Evolutionary conservation across 2,113 vertebrate genomes (phyloP).

Genomic region (Corythornis vintsioides): DNA sequence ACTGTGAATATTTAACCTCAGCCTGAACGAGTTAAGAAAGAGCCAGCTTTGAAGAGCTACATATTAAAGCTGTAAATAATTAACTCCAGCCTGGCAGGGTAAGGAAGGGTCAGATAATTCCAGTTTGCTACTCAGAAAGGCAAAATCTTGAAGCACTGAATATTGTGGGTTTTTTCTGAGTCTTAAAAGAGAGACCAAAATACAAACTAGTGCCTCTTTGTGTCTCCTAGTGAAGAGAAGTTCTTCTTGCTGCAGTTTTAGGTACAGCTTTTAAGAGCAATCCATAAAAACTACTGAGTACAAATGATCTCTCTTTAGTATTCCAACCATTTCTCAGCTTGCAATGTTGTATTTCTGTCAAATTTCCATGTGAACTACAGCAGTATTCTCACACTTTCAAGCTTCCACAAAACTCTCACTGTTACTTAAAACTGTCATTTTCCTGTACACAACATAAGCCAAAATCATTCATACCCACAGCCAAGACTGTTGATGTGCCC

Average conservation of each 20-base stretch:
- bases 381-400: not conserved
- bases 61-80: slow-evolving; percentile 7
- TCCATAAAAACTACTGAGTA: not conserved
- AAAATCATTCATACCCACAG: not conserved
- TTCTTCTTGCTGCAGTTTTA: not conserved
- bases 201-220: not conserved
- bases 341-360: not conserved
- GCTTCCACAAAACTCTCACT: not conserved
- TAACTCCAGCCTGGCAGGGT: not conserved
- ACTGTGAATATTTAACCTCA: slow-evolving; percentile 24
- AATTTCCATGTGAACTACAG: not conserved
- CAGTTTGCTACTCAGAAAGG: not conserved
- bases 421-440: not conserved
- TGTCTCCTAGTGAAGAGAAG: not conserved
- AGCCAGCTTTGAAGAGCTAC: not conserved
- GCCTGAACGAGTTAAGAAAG: not conserved
- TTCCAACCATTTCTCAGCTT: not conserved
- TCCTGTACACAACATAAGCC: not conserved
- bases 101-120: not conserved
- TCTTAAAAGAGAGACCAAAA: not conserved
- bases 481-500: not conserved
- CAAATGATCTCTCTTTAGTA: not conserved
- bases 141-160: not conserved
- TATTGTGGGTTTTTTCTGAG: not conserved
- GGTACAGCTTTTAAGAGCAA: not conserved